Conservation (phyloP, 2,888 invertebrate species). For the Pilophorus perplexus region DNA sequence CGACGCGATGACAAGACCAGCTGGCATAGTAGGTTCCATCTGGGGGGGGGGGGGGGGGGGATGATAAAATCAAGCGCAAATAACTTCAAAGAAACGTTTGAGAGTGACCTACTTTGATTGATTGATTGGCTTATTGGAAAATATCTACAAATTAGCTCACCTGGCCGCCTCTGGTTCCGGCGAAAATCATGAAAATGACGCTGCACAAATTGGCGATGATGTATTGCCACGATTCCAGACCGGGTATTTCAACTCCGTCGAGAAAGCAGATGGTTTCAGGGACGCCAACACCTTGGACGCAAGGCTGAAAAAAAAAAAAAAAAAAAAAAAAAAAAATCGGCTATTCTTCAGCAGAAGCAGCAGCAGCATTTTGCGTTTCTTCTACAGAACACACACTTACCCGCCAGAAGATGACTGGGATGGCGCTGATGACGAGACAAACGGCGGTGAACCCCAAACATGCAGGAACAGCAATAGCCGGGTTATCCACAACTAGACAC, state of each 20-base stretch:
- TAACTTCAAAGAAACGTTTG: no score
- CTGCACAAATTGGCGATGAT: conserved; percentile 11
- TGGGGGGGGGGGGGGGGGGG: no score
- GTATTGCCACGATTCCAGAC: conserved; percentile 2
- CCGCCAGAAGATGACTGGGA: conserved; percentile 18
- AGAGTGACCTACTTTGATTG: no score
- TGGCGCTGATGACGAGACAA: conserved; percentile 13
- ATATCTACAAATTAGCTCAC: no score
- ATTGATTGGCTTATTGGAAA: no score
- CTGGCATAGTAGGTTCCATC: conserved; percentile 31
- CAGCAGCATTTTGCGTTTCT: not conserved
- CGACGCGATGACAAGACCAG: conserved; percentile 32
- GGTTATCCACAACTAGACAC: no score
- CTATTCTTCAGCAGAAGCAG: no score
- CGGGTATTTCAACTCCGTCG: conserved; percentile 37
- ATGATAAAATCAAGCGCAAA: no score
- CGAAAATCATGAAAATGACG: conserved; percentile 24
- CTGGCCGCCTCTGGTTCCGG: conserved; percentile 41
- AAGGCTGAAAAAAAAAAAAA: conserved; percentile 36
- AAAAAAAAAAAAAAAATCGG: no score
- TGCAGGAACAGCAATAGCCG: not conserved
- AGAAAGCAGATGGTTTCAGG: conserved; percentile 29
- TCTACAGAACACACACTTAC: conserved; percentile 20
- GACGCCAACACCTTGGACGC: conserved; percentile 35
- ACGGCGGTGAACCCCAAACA: not conserved